Conservation (phyloP, 2,888 invertebrate species). For the Isoperla grammatica region DNA sequence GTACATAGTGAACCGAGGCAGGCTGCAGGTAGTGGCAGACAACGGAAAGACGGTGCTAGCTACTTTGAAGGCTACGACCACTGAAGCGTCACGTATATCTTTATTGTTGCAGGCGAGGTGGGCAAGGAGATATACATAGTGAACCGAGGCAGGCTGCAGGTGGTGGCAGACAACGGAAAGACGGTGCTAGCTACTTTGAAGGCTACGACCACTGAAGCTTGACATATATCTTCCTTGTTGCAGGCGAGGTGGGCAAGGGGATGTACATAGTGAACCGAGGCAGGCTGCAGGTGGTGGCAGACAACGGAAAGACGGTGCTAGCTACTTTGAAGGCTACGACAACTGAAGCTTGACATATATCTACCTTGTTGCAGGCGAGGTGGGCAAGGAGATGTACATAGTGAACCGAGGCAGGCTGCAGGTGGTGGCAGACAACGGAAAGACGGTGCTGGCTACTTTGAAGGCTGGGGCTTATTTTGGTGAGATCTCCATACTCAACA, state of each 20-base stretch:
- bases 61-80: conserved; percentile 95
- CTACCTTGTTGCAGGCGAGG: conserved; percentile 86
- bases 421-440: conserved; percentile 92
- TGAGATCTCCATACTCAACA: conserved; percentile 98
- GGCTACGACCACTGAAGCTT: too few species aligned
- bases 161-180: conserved; percentile 91
- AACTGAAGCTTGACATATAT: too few species aligned
- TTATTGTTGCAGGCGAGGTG: conserved; percentile 76
- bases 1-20: conserved; percentile 98
- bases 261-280: conserved; percentile 99
- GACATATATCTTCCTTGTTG: conserved; percentile 37
- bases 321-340: conserved; percentile 97
- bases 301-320: conserved; percentile 92
- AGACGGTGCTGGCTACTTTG: conserved; percentile 93
- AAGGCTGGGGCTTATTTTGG: conserved; percentile 99
- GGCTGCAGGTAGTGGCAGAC: conserved; percentile 91
- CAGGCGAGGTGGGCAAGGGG: conserved; percentile 98
- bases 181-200: conserved; percentile 95
- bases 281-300: conserved; percentile 88
- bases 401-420: conserved; percentile 93
- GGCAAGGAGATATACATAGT: conserved; percentile 99
- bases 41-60: conserved; percentile 94
- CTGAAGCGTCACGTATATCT: too few species aligned
- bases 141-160: conserved; percentile 90
- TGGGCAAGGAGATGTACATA: conserved; percentile 99